Base-by-base conservation (phyloP, 2,888 invertebrate genomes). In the Thymelicus lineola region DNA sequence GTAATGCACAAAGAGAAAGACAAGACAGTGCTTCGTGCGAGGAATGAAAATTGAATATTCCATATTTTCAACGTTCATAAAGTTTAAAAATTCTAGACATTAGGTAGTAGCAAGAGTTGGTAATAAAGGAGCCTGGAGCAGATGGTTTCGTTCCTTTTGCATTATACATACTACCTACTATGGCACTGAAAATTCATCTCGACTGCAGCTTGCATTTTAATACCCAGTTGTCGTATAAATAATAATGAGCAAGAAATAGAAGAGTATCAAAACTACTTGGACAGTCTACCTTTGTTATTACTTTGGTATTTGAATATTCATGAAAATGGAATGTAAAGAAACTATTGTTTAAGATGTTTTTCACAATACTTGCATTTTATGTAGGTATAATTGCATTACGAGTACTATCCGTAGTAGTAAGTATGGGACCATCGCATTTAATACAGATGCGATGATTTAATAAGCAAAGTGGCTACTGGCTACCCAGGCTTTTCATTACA, bases 61-160 rank as follows among this genome's bases (percentile, higher is more conserved):
- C 70, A 70, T 71, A 70, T 59, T 74, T 74, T 71, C 62, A 71
- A 71, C 73, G 71, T 76, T 73, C 66, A 69, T 72, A 72, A 72
- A 75, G 68, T 76, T 75, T 74, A 73, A 74, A 74, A 74, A 76
- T 72, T 73, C 70, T 73, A 70, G 71, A 71, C 73, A 73, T 76
- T 74, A 74, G 72, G 61, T 57, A 46, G 53, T 42, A 60, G 55
- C 71, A 69, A 58, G n/a, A 67, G 74, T 71, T 66, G 69, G 74
- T 72, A 72, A 74, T 73, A 73, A 75, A 72, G 72, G 66, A 50
- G 66, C 68, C 66, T 64, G 60, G 64, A 71, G 72, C 63, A 73
- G 72, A 66, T 72, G 59, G 59, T 71, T 72, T 61, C 71, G 71
- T 76, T 71, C 50, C 64, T 71, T 58, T 71, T 74, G 70, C 71